These are phyloP conservation scores for Hirtodrosophila alboralis DNA, from an alignment of 2,888 invertebrate species.

Conservation along the genomic window DNA sequence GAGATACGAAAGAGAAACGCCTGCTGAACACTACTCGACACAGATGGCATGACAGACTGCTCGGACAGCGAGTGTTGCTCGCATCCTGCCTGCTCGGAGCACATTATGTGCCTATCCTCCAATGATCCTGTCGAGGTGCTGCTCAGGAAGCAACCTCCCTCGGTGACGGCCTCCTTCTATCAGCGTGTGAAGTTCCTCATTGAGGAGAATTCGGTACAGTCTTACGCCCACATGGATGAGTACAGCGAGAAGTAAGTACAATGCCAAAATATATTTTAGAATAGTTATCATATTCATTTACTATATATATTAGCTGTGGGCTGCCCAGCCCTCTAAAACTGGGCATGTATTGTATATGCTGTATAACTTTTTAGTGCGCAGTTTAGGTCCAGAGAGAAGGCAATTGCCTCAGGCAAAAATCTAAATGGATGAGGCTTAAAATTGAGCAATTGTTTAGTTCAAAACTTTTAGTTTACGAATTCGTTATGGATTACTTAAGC, in stretches of 20 bases:
- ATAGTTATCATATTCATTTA: slow-evolving; percentile 10
- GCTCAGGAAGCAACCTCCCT: slow-evolving; percentile 97
- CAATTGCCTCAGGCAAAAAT: slow-evolving; percentile 14
- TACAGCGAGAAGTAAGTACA: slow-evolving; percentile 98
- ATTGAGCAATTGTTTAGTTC: slow-evolving; percentile 35
- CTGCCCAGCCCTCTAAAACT: background rate
- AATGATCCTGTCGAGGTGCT: slow-evolving; percentile 98
- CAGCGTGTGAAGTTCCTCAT: slow-evolving; percentile 99
- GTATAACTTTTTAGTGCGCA: slow-evolving; percentile 55
- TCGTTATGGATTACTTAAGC: slow-evolving; percentile 21
- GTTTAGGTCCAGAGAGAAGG: slow-evolving; percentile 32
- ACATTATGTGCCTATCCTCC: slow-evolving; percentile 97
- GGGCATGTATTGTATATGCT: slow-evolving; percentile 24
- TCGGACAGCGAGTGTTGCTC: slow-evolving; percentile 99
- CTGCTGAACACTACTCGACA: slow-evolving; percentile 27
- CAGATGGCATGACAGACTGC: slow-evolving; percentile 99
- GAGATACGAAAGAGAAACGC: background rate
- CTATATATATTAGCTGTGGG: slow-evolving; percentile 13
- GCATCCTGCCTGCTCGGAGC: slow-evolving; percentile 92
- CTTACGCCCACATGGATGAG: slow-evolving; percentile 98
- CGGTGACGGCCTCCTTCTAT: slow-evolving; percentile 98
- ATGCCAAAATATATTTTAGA: slow-evolving; percentile 27
- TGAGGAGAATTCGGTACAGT: slow-evolving; percentile 99
- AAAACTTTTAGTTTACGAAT: slow-evolving; percentile 15
- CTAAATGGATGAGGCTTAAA: slow-evolving; percentile 37